phyloP scores from a whole-genome alignment of 2,888 invertebrate species.

The Rhagium mordax region DNA sequence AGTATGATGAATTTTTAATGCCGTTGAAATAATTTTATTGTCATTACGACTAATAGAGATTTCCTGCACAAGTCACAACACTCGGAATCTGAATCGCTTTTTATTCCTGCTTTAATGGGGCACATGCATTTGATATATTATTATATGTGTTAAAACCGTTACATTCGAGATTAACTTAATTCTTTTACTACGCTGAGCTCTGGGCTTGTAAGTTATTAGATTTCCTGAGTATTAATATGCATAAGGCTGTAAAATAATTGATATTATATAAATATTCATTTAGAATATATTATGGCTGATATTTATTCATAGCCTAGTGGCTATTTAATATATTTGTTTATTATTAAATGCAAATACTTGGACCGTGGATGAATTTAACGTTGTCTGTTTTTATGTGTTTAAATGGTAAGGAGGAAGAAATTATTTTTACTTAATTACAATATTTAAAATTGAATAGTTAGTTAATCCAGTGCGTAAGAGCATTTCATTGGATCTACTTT shows the following conservation, averaged over 20 bases:
- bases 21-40: slow-evolving; percentile 48
- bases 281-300: neutral
- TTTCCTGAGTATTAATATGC: neutral
- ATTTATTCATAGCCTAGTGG: neutral
- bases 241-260: neutral
- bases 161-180: neutral
- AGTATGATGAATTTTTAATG: slow-evolving; percentile 49
- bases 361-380: neutral
- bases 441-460: no score
- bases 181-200: neutral
- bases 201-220: neutral
- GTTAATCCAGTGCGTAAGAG: no score
- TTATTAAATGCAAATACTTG: neutral
- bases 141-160: slow-evolving; percentile 13
- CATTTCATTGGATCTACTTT: no score
- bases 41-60: slow-evolving; percentile 48
- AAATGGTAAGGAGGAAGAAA: no score
- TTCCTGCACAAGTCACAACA: slow-evolving; percentile 38
- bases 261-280: slow-evolving; percentile 1
- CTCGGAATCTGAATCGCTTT: slow-evolving; percentile 8
- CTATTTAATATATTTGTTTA: neutral
- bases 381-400: neutral
- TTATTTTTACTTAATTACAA: no score
- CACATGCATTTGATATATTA: slow-evolving; percentile 1
- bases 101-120: slow-evolving; percentile 8